These are phyloP conservation scores for Laterallus jamaicensis DNA, from an alignment of 2,113 vertebrate genomes.

Conservation along the genomic window DNA sequence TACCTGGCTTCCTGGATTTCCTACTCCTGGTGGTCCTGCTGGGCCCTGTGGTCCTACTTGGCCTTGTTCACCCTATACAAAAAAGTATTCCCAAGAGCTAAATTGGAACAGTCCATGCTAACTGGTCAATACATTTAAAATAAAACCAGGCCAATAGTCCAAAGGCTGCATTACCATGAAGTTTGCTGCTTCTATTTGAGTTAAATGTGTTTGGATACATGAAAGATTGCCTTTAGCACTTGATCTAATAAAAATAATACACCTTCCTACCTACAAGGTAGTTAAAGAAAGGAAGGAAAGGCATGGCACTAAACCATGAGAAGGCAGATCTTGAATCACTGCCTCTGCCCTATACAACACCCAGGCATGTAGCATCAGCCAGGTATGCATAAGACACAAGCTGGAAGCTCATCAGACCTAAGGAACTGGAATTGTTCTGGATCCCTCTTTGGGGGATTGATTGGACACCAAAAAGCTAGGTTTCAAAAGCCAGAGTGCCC, in stretches of 20 bases:
- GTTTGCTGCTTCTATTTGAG: neutral
- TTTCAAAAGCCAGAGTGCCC: neutral
- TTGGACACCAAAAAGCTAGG: neutral
- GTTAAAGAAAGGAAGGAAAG: neutral
- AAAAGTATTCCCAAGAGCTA: neutral
- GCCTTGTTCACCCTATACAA: constrained; percentile 79
- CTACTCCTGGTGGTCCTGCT: constrained; percentile 71
- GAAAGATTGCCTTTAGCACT: neutral
- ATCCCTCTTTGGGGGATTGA: neutral
- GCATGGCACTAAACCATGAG: neutral
- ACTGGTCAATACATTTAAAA: neutral
- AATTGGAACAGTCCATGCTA: neutral
- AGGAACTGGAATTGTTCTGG: neutral
- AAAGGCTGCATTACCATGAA: neutral
- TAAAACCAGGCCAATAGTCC: neutral
- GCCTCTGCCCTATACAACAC: neutral
- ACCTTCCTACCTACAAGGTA: neutral
- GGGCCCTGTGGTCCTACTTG: constrained; percentile 76
- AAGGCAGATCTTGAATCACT: neutral
- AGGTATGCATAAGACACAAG: neutral
- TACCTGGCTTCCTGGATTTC: constrained; percentile 67
- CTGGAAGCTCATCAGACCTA: neutral
- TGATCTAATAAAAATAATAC: neutral
- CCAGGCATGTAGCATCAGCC: neutral
- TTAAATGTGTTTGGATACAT: neutral